These are phyloP conservation scores for Fopius arisanus DNA, from an alignment of 1,140 invertebrate species.

Conservation along the genomic window DNA sequence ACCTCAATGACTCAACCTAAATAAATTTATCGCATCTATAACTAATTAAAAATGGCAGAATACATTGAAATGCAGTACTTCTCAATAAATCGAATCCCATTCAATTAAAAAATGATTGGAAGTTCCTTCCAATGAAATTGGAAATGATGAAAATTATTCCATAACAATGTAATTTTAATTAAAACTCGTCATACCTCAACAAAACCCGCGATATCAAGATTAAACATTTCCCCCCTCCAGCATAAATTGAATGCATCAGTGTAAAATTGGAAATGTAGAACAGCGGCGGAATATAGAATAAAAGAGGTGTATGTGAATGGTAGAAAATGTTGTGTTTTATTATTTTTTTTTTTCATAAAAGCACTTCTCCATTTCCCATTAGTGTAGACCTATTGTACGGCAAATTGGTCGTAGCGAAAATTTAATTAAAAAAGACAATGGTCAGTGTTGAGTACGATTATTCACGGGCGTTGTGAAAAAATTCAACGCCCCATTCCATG, in stretches of 20 bases:
- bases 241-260: neutral
- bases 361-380: slow-evolving; percentile 1
- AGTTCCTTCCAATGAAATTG: neutral
- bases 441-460: slow-evolving; percentile 25
- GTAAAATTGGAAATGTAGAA: neutral
- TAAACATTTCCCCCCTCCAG: neutral
- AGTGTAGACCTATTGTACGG: slow-evolving; percentile 24
- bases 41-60: too few species aligned
- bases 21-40: too few species aligned
- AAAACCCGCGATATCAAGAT: neutral
- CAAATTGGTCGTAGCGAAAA: slow-evolving; percentile 41
- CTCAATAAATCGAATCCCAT: neutral
- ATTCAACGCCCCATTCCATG: too few species aligned
- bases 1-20: too few species aligned
- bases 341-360: neutral
- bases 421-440: slow-evolving; percentile 47
- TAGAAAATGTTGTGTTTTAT: neutral
- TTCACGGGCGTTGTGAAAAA: slow-evolving; percentile 23
- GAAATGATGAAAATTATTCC: neutral
- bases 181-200: neutral
- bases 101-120: neutral
- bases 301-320: too few species aligned
- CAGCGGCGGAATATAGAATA: neutral
- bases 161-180: neutral
- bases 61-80: neutral